phyloP scores from a whole-genome alignment of 92 coral and sea anemone genomes.

The Porites cylindrica region DNA sequence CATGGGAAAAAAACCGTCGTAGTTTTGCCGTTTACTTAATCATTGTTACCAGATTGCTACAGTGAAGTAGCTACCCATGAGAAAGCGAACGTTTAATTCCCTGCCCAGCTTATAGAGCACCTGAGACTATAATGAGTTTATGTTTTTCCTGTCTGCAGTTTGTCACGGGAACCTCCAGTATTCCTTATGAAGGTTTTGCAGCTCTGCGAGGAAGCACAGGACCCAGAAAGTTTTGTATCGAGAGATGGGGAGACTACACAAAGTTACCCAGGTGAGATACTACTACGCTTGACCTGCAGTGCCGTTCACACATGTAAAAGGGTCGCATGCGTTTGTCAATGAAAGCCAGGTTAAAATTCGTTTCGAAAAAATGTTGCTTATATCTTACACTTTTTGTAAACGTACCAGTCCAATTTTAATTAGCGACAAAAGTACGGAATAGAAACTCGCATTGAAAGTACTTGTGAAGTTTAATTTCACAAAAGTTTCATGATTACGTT shows the following conservation, averaged over 20 bases:
- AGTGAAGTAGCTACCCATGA: no score
- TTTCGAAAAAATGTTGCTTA: no score
- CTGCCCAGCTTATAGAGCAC: not conserved
- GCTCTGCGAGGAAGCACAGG: slow-evolving; percentile 99
- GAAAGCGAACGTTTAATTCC: not conserved
- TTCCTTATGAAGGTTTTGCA: slow-evolving; percentile 98
- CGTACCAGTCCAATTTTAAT: not conserved
- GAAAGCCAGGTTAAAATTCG: not conserved
- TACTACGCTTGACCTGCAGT: no score
- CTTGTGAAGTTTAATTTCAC: not conserved
- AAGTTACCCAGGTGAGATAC: slow-evolving; percentile 91
- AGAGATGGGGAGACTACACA: slow-evolving; percentile 97
- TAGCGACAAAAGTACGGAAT: no score
- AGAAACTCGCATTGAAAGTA: no score
- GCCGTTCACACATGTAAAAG: no score
- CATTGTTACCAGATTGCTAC: no score
- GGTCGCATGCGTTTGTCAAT: not conserved
- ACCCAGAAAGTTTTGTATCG: slow-evolving; percentile 96
- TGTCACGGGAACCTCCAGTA: slow-evolving; percentile 99
- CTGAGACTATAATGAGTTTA: not conserved
- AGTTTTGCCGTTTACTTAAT: no score
- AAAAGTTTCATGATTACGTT: not conserved
- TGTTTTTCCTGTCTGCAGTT: slow-evolving; percentile 62
- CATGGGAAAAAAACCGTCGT: no score
- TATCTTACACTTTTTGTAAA: not conserved